Base-by-base conservation (phyloP, 2,888 invertebrate genomes). In the Clepsis dumicolana region DNA sequence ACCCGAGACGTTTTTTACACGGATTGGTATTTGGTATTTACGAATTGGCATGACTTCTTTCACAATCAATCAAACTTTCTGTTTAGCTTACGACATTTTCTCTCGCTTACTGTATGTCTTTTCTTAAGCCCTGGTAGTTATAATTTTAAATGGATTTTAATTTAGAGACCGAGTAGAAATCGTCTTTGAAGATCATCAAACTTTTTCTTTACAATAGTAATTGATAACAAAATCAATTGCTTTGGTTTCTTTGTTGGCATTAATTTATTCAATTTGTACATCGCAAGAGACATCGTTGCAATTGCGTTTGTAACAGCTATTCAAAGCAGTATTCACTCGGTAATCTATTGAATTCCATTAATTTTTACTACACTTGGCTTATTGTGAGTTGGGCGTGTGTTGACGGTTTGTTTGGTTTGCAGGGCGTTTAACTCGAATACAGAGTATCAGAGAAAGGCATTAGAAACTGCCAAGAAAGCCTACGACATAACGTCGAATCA, bases 391-490 rank as follows among this genome's bases (percentile, higher is more conserved):
- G 63, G 63, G 68, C 63, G 72, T 76, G 74, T 77, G 71, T 78
- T 71, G 70, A 74, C 69, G 59, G 66, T 72, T 71, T 73, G 70
- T 71, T 79, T 75, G 70, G 75, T 71, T 86, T 89, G 72, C 92
- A 93, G 93, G 87, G 83, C 81, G 60, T 91, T 91, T 78, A 74
- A 81, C 78, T 73, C 81, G 25, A 86, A 87, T 77, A 70, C 85
- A 69, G 85, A 86, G 65, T 85, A 81, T 72, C 93, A 91, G 75
- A 83, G 75, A 65, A 78, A 85, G 73, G 92, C 93, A 57, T 81
- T 82, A 72, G 77, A 86, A 72, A 89, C 92, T 14, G 92, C 93
- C 38, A 85, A 79, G 65, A 90, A 89, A 78, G 91, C 93, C 48
- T 93, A 80, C 78, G 90, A 91, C 73, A 72, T 89, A 73, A 86